These are phyloP conservation scores for Coleophora flavipennella DNA, from an alignment of 2,888 invertebrate species.

Conservation along the genomic window DNA sequence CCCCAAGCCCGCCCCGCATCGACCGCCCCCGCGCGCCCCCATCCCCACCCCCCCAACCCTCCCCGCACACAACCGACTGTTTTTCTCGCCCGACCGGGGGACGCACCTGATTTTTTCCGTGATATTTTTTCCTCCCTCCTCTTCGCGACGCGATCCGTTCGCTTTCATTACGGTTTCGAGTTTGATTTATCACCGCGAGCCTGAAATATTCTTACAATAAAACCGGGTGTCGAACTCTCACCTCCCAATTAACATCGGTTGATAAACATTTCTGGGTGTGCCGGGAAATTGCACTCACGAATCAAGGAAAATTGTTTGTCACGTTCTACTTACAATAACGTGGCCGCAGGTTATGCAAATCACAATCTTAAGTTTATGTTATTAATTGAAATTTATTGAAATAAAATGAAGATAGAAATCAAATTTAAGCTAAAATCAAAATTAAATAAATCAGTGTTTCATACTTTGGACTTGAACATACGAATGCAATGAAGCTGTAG, in stretches of 20 bases:
- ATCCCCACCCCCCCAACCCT: constrained; percentile 50
- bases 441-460: too few species aligned
- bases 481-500: too few species aligned
- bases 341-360: too few species aligned
- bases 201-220: constrained; percentile 68
- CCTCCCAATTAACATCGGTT: constrained; percentile 67
- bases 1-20: constrained; percentile 32
- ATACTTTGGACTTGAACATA: too few species aligned
- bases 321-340: constrained; percentile 6
- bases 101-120: constrained; percentile 73
- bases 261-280: constrained; percentile 37
- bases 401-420: too few species aligned
- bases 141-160: constrained; percentile 73
- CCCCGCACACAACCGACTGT: constrained; percentile 57
- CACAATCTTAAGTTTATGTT: too few species aligned
- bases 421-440: too few species aligned
- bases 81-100: constrained; percentile 69
- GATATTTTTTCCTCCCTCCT: constrained; percentile 71
- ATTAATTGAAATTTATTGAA: too few species aligned
- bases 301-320: constrained; percentile 3
- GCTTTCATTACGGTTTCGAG: constrained; percentile 73
- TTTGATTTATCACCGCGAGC: constrained; percentile 71
- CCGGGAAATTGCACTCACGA: constrained; percentile 15
- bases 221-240: constrained; percentile 64
- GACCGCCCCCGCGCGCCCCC: constrained; percentile 47